A percentile compares a stretch with the other conserved stretches of the same genome.
Evolutionary conservation across 2,797 vertebrate genomes (phyloP).

Genomic region (Dendrocincla tyrannina): DNA sequence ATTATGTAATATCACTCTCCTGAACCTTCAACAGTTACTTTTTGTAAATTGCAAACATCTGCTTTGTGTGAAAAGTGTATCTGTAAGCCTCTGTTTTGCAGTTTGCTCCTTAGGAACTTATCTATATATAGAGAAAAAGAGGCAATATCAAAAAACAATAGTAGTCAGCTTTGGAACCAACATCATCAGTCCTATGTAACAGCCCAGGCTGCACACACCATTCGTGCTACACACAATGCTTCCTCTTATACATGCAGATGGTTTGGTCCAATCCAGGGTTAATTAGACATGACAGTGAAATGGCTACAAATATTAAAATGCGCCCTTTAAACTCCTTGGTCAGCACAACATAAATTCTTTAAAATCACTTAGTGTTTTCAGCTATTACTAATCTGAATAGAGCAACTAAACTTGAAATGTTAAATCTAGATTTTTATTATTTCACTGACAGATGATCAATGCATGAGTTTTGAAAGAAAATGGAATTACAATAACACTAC

Average conservation of each 20-base stretch:
- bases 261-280: neutral
- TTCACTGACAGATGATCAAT: neutral
- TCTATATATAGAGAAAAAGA: neutral
- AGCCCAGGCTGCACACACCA: neutral
- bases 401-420: neutral
- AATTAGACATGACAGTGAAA: neutral
- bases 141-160: neutral
- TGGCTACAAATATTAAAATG: neutral
- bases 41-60: neutral
- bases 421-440: neutral
- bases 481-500: neutral
- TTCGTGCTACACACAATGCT: neutral
- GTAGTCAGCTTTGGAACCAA: neutral
- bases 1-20: neutral
- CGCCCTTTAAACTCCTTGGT: neutral
- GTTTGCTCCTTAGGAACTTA: neutral
- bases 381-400: neutral
- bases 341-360: neutral
- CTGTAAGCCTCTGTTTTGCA: neutral
- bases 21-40: neutral
- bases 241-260: neutral
- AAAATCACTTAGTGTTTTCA: neutral
- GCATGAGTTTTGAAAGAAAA: neutral
- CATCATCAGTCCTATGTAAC: neutral
- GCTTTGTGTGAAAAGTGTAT: neutral